Evolutionary conservation across 2,113 vertebrate genomes (phyloP).

Genomic region (Eidolon helvum): DNA sequence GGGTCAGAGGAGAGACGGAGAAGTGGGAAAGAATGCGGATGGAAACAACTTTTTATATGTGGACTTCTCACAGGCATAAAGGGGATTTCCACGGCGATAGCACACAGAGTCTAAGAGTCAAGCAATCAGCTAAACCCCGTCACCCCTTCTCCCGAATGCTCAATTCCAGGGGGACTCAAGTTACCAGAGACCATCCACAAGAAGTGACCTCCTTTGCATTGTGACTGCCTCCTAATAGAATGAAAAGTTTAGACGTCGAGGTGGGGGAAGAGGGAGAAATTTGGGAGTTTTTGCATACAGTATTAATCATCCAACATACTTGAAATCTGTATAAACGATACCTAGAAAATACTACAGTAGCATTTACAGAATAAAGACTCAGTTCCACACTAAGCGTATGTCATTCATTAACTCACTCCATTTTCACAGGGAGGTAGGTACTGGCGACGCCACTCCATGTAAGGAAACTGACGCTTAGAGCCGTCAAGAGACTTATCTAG

Average conservation of each 20-base stretch:
- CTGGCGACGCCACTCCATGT: not conserved
- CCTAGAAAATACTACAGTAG: not conserved
- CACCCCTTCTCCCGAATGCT: not conserved
- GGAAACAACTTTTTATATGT: not conserved
- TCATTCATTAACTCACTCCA: not conserved
- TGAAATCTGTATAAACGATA: not conserved
- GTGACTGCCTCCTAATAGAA: not conserved
- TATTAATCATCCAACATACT: not conserved
- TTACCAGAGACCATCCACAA: not conserved
- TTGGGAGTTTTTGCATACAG: not conserved
- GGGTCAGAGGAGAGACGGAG: not conserved
- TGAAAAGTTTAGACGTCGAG: not conserved
- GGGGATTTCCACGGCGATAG: conserved; percentile 62
- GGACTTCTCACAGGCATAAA: not conserved
- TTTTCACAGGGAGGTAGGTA: not conserved
- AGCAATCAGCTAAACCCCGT: not conserved
- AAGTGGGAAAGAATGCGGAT: not conserved
- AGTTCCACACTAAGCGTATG: not conserved
- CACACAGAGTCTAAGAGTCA: not conserved
- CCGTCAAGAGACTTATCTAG: not conserved
- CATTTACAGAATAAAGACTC: not conserved
- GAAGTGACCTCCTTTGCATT: not conserved
- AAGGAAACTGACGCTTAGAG: not conserved
- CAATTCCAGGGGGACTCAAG: conserved; percentile 19
- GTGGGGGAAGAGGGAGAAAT: not conserved